Evolutionary conservation across 2,113 vertebrate genomes (phyloP), one percentile per base, ranked within the genome.

Genomic region (Actinemys pallida): DNA sequence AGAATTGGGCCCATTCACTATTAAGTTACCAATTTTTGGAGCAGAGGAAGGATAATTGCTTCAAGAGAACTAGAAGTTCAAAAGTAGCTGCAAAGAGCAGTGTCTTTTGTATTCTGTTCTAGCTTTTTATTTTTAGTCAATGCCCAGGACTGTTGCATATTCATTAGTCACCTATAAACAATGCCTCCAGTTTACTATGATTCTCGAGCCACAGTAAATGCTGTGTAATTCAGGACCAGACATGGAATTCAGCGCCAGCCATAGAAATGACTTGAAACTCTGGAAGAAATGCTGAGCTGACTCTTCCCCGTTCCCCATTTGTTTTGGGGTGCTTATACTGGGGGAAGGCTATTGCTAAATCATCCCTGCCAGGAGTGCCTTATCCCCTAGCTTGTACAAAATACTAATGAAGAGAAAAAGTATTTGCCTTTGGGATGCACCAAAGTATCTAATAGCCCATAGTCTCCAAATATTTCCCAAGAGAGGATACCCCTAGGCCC

Each of bases 361-460:
- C 49, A 92, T 69, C 0, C 1, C 93, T n/a, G 29, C 84, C 54
- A 86, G 52, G n/a, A 57, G 56, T 0, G 0, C 80, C 47, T 59
- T 72, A 81, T 50, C 59, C 78, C 53, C 62, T 80, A 87, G 89
- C 81, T 96, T 90, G 88, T n/a, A 57, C 86, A 91, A 93, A 95
- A 83, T 8, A 93, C 47, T 92, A 92, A 88, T 88, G 52, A 95
- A 78, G n/a, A 82, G 62, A 42, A 93, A 91, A 92, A 88, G 19
- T 39, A 52, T 90, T 88, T 92, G 83, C 65, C 78, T 95, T 94
- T 83, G 90, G 91, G 94, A 97, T 42, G 57, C 52, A 86, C 42
- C 72, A 5, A 93, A 86, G 54, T 25, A 90, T 79, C 56, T 83
- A 88, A 86, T 3, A 91, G 14, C 10, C 78, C 86, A 11, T 35